phyloP scores from a whole-genome alignment of 2,888 invertebrate genomes.

The Paralinhomoeus sp. region DNA sequence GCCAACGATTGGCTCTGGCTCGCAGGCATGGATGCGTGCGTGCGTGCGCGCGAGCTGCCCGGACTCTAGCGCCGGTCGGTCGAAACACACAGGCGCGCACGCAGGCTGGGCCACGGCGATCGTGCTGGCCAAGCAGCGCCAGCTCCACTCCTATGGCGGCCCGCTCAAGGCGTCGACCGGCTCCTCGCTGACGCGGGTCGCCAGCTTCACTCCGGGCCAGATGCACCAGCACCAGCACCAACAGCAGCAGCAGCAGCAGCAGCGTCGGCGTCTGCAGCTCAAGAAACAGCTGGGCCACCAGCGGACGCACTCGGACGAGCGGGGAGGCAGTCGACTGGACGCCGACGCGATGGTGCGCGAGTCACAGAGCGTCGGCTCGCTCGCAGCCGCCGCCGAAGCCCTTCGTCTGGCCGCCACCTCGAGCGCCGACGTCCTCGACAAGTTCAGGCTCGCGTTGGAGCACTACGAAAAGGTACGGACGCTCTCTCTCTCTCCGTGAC shows the following conservation, averaged over 20 bases:
- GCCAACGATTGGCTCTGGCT: constrained; percentile 91
- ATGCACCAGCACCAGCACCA: constrained; percentile 6
- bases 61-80: too few species aligned
- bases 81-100: constrained; percentile 29
- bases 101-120: constrained; percentile 24
- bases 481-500: too few species aligned
- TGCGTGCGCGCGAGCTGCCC: too few species aligned
- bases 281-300: too few species aligned
- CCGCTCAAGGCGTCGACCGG: too few species aligned
- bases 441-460: constrained; percentile 18
- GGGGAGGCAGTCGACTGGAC: too few species aligned
- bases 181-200: constrained; percentile 6
- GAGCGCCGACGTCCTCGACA: constrained; percentile 12
- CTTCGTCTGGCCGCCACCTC: neutral
- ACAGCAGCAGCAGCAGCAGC: too few species aligned
- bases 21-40: too few species aligned
- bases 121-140: constrained; percentile 8
- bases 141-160: too few species aligned
- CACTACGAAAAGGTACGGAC: constrained; percentile 12
- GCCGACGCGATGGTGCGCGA: too few species aligned
- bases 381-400: neutral
- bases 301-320: too few species aligned
- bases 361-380: neutral
- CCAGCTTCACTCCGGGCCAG: constrained; percentile 10
- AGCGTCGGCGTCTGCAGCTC: neutral